Percentiles rank a stretch among this genome's conserved stretches.
phyloP scores from a whole-genome alignment of 2,113 vertebrate species.

The Tyto alba region DNA sequence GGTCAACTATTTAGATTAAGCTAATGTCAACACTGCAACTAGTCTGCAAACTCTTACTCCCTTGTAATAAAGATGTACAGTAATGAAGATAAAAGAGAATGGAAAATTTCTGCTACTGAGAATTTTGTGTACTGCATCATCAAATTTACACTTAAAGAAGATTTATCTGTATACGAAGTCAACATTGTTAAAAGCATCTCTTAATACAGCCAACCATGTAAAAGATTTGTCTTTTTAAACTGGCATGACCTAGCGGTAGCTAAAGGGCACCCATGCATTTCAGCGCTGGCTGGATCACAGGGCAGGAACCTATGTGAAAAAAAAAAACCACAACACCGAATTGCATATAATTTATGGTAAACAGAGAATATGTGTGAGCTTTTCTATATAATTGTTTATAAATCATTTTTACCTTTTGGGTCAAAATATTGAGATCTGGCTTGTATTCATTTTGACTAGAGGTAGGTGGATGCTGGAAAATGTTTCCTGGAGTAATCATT shows the following conservation, averaged over 20 bases:
- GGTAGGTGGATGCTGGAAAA: constrained; percentile 24
- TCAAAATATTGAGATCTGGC: constrained; percentile 29
- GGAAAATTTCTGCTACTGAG: background rate
- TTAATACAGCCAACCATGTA: background rate
- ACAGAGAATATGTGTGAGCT: background rate
- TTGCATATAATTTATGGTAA: background rate
- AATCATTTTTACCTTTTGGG: background rate
- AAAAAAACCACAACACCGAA: background rate
- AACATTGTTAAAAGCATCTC: background rate
- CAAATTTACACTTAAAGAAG: background rate
- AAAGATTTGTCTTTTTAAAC: background rate
- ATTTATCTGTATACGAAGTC: background rate
- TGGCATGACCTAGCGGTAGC: background rate
- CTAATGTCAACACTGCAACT: constrained; percentile 30
- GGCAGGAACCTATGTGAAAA: background rate
- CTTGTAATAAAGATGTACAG: background rate
- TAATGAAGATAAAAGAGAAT: constrained; percentile 52
- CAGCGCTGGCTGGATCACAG: background rate
- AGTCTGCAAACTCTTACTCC: constrained; percentile 4
- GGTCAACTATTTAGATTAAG: constrained; percentile 29
- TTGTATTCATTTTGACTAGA: constrained; percentile 20
- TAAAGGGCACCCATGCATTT: background rate
- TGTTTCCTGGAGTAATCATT: constrained; percentile 1
- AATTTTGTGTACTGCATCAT: background rate
- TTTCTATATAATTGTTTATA: background rate